These are phyloP conservation scores for Papilio elwesi DNA, from an alignment of 2,888 invertebrate genomes.

Conservation along the genomic window DNA sequence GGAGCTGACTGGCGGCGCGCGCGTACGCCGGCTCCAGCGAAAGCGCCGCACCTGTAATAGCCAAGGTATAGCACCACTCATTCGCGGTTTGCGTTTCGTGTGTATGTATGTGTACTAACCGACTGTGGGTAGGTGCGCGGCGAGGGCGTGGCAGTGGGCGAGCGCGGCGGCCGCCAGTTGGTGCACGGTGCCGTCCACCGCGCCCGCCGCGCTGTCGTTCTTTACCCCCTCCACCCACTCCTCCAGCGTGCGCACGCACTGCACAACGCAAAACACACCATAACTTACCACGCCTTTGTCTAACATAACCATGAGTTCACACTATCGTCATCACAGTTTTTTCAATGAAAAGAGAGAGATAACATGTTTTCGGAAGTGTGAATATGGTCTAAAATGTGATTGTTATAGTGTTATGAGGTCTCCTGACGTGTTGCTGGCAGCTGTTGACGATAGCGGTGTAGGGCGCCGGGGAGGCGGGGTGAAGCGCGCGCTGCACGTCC, in stretches of 20 bases:
- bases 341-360: background rate
- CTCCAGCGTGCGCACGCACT: conserved; percentile 95
- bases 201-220: conserved; percentile 90
- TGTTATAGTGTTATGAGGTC: no score
- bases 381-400: no score
- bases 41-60: conserved; percentile 64
- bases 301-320: background rate
- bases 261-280: conserved; percentile 24
- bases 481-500: conserved; percentile 58
- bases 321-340: no score
- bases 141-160: conserved; percentile 94
- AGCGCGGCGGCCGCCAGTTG: conserved; percentile 97
- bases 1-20: conserved; percentile 61
- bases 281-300: background rate
- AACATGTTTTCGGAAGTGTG: no score
- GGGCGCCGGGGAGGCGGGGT: conserved; percentile 52
- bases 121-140: conserved; percentile 90
- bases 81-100: background rate
- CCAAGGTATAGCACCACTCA: background rate
- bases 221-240: conserved; percentile 96
- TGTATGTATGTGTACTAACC: conserved; percentile 63
- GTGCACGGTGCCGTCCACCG: conserved; percentile 99
- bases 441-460: conserved; percentile 54
- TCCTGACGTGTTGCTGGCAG: conserved; percentile 62
- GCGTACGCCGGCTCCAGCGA: conserved; percentile 65